phyloP scores from a whole-genome alignment of 1,140 invertebrate genomes.

The Drosophila baimaii region DNA sequence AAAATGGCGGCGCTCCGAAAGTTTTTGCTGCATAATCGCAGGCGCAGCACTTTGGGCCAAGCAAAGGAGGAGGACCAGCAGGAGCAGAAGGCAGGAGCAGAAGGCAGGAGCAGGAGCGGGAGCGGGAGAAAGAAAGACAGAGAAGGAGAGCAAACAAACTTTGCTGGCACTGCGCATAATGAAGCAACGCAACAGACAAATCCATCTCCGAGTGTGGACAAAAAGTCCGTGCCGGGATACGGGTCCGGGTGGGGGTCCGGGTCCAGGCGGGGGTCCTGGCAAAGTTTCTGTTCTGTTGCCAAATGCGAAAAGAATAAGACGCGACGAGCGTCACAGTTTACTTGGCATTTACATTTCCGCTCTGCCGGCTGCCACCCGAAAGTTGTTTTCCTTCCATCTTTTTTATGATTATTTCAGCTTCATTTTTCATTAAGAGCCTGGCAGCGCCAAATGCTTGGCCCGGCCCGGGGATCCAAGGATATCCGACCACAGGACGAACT shows the following conservation, averaged over 20 bases:
- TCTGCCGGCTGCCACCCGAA: slow-evolving; percentile 35
- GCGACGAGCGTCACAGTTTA: slow-evolving; percentile 65
- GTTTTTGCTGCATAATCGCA: slow-evolving; percentile 81
- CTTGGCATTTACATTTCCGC: slow-evolving; percentile 70
- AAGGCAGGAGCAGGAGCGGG: slow-evolving; percentile 19
- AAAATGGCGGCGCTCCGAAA: slow-evolving; percentile 70
- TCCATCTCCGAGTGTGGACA: slow-evolving; percentile 75
- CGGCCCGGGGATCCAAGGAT: slow-evolving; percentile 15
- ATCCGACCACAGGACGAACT: slow-evolving; percentile 40
- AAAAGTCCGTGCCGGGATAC: slow-evolving; percentile 44
- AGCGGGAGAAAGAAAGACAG: not conserved
- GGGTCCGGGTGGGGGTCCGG: not conserved
- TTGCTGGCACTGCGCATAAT: slow-evolving; percentile 73
- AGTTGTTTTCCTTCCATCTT: slow-evolving; percentile 47
- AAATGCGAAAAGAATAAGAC: slow-evolving; percentile 75
- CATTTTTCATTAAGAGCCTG: slow-evolving; percentile 76
- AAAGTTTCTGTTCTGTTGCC: slow-evolving; percentile 69
- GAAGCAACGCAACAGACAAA: slow-evolving; percentile 68
- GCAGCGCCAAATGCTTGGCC: slow-evolving; percentile 61
- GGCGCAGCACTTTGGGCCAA: slow-evolving; percentile 72
- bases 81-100: slow-evolving; percentile 5
- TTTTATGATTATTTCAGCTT: slow-evolving; percentile 74
- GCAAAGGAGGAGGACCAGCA: slow-evolving; percentile 23
- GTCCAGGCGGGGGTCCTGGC: not conserved
- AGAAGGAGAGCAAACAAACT: slow-evolving; percentile 49